Conservation (phyloP, 2,797 vertebrate species). For the Xenops minutus region DNA sequence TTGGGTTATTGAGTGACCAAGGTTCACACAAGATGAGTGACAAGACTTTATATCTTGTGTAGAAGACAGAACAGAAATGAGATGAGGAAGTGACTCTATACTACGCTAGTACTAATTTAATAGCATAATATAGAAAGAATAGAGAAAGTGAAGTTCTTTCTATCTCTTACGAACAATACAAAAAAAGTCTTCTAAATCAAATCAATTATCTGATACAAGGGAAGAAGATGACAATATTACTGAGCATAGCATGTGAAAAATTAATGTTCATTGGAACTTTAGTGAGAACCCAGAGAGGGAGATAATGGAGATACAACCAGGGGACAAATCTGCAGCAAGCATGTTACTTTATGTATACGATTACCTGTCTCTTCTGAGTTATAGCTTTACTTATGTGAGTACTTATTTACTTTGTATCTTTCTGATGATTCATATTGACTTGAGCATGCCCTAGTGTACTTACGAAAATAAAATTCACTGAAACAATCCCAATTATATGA, state of each 20-base stretch:
- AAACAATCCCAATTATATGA: conserved; percentile 39
- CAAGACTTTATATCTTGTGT: background rate
- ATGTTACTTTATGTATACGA: background rate
- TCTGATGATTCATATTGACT: conserved; percentile 20
- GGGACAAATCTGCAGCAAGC: background rate
- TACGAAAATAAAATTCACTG: conserved; percentile 40
- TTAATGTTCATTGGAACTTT: background rate
- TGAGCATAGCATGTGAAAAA: background rate
- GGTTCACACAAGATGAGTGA: background rate
- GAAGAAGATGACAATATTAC: background rate
- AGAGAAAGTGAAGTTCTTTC: background rate
- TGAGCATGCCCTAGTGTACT: conserved; percentile 1
- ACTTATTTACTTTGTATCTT: conserved; percentile 28
- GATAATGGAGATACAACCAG: background rate
- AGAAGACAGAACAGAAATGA: background rate
- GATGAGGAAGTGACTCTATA: background rate
- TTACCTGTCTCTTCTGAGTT: conserved; percentile 4
- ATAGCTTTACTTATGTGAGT: background rate
- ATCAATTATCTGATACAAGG: background rate
- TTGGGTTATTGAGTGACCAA: background rate
- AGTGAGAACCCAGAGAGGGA: background rate
- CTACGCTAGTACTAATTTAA: background rate
- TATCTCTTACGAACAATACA: background rate
- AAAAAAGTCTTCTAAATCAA: conserved; percentile 1
- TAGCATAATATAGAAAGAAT: background rate